Evolutionary conservation across 1,140 invertebrate genomes (phyloP), one percentile per base, ranked within the genome.

Genomic region (Macrocentrus cingulum): DNA sequence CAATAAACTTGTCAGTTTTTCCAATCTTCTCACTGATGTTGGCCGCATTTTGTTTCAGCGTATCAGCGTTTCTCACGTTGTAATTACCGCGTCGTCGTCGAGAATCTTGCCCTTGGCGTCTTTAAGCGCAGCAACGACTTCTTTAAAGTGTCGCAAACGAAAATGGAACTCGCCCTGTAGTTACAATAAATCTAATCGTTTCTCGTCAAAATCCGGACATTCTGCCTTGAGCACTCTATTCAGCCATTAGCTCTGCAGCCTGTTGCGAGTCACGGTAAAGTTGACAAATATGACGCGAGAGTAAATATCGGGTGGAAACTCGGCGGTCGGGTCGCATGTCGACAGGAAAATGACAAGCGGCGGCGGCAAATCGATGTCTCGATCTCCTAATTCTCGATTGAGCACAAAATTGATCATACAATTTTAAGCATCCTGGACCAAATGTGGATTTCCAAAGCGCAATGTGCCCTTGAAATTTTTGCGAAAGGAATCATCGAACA

Each of bases 211-310:
- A 74, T 99, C 98, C 0, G 98, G 97, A 61, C 98, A 83, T 80
- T 99, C 97, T 2, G 95, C 91, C 77, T 99, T 97, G 0, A 99
- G 82, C 9, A 99, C 97, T 82, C 97, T 92, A 80, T 99, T 98
- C 68, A 99, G 83, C 78, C 98, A 99, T 79, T 99, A 97, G 61
- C 92, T 95, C 80, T 99, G 97, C 53, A 99, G 80, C 60, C 95
- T 98, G 61, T 94, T 94, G 44, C 96, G 84, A 0, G 98, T 99
- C 5, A 99, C 97, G 0, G 98, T 99, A 79, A 99, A 99, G 80
- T 99, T 99, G 1, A 99, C 97, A 77, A 99, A 99, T 0, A 97
- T 99, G 1, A 99, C 97, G 39, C 97, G 85, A 1, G 98, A 99
- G 71, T 97, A 99, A 66, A 99, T 94, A 75, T 99, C 97, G 1